Evolutionary conservation across 1,140 invertebrate species (phyloP).

Genomic region (Drosophila mauritiana): DNA sequence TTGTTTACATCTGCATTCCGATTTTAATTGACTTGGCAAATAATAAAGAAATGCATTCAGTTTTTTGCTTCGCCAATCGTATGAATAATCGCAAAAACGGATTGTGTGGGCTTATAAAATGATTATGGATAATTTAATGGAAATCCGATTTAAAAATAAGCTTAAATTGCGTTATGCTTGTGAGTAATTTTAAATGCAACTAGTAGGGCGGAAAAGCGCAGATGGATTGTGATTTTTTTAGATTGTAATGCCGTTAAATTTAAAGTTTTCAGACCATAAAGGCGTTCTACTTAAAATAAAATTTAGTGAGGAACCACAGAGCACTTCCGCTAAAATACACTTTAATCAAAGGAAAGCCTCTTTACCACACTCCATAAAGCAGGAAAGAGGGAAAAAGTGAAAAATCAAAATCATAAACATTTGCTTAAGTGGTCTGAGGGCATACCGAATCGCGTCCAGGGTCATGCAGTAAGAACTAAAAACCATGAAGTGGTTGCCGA

Average conservation of each 20-base stretch:
- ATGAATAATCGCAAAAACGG: neutral
- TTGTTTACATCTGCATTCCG: constrained; percentile 68
- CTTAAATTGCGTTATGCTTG: neutral
- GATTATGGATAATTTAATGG: constrained; percentile 7
- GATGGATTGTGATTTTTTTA: no score
- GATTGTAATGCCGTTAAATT: no score
- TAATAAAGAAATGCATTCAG: constrained; percentile 26
- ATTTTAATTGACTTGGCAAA: constrained; percentile 75
- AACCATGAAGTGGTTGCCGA: constrained; percentile 50
- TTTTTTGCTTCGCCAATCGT: constrained; percentile 8
- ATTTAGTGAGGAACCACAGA: neutral
- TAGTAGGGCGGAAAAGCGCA: no score
- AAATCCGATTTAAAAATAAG: neutral
- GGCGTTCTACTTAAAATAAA: no score
- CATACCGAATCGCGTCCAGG: constrained; percentile 18
- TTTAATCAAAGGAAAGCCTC: constrained; percentile 33
- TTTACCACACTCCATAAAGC: constrained; percentile 39
- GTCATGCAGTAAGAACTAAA: constrained; percentile 54
- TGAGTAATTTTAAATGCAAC: neutral
- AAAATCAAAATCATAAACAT: constrained; percentile 44
- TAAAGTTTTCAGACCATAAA: no score
- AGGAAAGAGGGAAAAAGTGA: constrained; percentile 6
- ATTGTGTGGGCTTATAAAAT: neutral
- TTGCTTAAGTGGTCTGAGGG: constrained; percentile 38
- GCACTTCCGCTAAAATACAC: neutral